These are phyloP conservation scores for Eudemis profundana DNA, from an alignment of 2,888 invertebrate genomes.

Conservation along the genomic window DNA sequence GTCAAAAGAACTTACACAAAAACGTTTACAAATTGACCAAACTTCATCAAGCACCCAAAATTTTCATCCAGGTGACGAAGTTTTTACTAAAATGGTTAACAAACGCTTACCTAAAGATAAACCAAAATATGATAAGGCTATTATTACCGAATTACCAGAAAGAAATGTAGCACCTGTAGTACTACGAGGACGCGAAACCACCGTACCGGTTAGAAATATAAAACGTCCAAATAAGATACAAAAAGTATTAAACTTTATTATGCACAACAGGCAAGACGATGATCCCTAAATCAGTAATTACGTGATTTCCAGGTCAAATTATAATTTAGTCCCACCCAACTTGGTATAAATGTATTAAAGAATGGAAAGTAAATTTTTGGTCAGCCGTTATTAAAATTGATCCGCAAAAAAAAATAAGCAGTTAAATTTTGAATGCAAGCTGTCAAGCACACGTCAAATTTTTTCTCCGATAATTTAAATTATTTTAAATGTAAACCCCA, in stretches of 20 bases:
- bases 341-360: too few species aligned
- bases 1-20: neutral
- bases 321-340: too few species aligned
- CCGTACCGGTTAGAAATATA: conserved; percentile 2
- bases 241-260: neutral
- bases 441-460: too few species aligned
- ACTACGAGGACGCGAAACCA: conserved; percentile 4
- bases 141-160: neutral
- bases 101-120: conserved; percentile 16
- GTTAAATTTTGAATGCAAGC: too few species aligned
- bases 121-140: conserved; percentile 16
- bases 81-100: conserved; percentile 12
- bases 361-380: too few species aligned
- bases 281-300: conserved; percentile 12
- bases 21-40: neutral
- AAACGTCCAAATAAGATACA: conserved; percentile 8
- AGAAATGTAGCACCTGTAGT: conserved; percentile 8
- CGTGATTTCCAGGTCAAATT: too few species aligned
- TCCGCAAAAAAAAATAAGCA: too few species aligned
- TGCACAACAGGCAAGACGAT: neutral
- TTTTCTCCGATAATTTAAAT: too few species aligned
- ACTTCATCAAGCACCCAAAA: neutral
- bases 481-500: too few species aligned
- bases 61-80: conserved; percentile 2
- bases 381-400: too few species aligned